These are phyloP conservation scores for Malthinus flaveolus DNA, from an alignment of 2,888 invertebrate genomes.

Conservation along the genomic window DNA sequence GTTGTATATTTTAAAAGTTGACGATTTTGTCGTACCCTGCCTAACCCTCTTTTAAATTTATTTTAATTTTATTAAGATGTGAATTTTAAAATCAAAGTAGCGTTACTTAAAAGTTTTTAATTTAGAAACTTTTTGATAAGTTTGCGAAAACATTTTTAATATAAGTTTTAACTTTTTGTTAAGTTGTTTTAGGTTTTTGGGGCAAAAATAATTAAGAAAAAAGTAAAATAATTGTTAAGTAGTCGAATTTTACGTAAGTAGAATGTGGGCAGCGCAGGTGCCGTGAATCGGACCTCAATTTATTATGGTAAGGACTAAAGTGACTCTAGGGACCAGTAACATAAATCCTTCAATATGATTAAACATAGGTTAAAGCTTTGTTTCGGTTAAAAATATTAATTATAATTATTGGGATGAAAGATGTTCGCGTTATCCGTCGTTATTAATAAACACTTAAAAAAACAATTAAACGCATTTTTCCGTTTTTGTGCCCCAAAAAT, in stretches of 20 bases:
- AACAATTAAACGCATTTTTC: conserved; percentile 3
- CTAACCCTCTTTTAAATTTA: too few relatives aligned
- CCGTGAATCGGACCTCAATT: conserved; percentile 31
- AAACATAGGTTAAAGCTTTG: conserved; percentile 31
- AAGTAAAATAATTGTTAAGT: conserved; percentile 27
- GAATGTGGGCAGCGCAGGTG: conserved; percentile 33
- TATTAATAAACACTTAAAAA: conserved; percentile 2
- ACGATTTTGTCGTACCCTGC: too few relatives aligned
- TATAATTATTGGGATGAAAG: conserved; percentile 20
- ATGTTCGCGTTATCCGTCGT: conserved; percentile 10
- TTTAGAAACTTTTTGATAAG: too few relatives aligned
- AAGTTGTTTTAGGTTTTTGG: not conserved
- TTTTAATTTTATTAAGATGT: too few relatives aligned
- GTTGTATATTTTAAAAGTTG: too few relatives aligned
- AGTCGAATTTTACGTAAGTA: conserved; percentile 33
- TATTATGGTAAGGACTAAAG: conserved; percentile 29
- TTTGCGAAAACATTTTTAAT: too few relatives aligned
- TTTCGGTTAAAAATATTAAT: conserved; percentile 30
- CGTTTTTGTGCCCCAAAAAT: not conserved
- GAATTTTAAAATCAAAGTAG: too few relatives aligned
- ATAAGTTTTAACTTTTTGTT: too few relatives aligned
- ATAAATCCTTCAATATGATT: conserved; percentile 34
- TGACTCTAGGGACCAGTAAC: conserved; percentile 32
- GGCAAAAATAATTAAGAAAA: not conserved
- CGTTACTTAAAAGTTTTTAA: too few relatives aligned